A percentile compares a stretch with the other conserved stretches of the same genome.
Evolutionary conservation across 2,113 vertebrate species (phyloP).

Genomic region (Pteruthius melanotis): DNA sequence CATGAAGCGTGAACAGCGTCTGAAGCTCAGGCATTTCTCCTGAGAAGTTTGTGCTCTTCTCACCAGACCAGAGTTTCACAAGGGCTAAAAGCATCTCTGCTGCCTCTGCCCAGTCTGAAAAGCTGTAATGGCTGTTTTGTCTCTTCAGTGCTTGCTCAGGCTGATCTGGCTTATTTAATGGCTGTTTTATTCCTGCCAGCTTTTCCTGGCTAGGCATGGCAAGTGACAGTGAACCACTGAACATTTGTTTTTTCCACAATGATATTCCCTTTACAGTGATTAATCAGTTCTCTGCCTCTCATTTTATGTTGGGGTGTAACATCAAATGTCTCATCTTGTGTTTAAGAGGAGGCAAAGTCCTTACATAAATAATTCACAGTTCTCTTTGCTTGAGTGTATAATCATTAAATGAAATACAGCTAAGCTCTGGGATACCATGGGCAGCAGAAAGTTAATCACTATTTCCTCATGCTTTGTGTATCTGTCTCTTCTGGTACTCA

Average conservation of each 20-base stretch:
- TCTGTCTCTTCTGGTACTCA: slow-evolving; percentile 11
- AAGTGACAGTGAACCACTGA: neutral
- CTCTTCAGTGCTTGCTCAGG: neutral
- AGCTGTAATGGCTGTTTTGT: neutral
- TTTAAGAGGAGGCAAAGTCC: neutral
- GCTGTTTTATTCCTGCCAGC: neutral
- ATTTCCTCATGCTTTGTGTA: slow-evolving; percentile 28
- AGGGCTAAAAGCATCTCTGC: neutral
- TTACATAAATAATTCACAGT: neutral
- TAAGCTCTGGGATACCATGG: neutral
- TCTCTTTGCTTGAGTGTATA: neutral
- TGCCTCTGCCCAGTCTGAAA: neutral
- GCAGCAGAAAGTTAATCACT: slow-evolving; percentile 32
- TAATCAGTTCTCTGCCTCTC: slow-evolving; percentile 1
- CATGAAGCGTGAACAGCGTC: neutral
- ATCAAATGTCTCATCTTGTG: neutral
- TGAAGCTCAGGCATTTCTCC: neutral
- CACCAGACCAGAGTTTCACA: neutral
- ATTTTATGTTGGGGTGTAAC: neutral
- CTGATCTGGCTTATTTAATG: neutral
- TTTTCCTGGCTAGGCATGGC: neutral
- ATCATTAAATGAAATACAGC: neutral
- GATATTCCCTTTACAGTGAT: neutral
- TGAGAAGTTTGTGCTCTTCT: neutral
- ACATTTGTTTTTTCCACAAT: neutral